Conservation (phyloP, 2,888 invertebrate genomes). For the Drosophila leonis region DNA sequence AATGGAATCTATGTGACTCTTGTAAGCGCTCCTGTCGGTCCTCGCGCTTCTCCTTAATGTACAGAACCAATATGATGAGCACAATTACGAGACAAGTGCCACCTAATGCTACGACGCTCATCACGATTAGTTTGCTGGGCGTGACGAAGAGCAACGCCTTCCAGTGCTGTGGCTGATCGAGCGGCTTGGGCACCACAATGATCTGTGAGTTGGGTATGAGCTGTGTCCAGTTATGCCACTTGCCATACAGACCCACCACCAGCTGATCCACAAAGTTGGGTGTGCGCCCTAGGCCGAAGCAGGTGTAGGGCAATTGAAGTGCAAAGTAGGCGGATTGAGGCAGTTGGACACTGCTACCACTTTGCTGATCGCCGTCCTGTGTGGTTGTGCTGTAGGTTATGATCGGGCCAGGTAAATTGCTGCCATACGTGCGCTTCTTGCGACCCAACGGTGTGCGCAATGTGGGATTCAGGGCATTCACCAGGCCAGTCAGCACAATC, state of each 20-base stretch:
- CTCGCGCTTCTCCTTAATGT: constrained; percentile 95
- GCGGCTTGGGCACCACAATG: constrained; percentile 96
- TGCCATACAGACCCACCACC: constrained; percentile 91
- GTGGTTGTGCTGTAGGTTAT: constrained; percentile 94
- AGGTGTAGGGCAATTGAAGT: constrained; percentile 96
- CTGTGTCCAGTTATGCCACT: constrained; percentile 92
- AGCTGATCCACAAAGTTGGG: constrained; percentile 98
- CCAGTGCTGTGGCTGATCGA: constrained; percentile 92
- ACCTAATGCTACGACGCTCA: constrained; percentile 94
- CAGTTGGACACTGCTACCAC: constrained; percentile 94
- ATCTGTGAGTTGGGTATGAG: constrained; percentile 99
- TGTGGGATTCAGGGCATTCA: constrained; percentile 89
- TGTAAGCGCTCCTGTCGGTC: constrained; percentile 92
- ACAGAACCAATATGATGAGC: constrained; percentile 93
- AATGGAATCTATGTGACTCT: constrained; percentile 93
- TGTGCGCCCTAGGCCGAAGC: constrained; percentile 98
- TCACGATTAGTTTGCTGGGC: constrained; percentile 96
- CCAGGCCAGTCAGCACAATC: constrained; percentile 94
- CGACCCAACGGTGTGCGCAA: constrained; percentile 91
- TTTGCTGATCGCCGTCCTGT: constrained; percentile 93
- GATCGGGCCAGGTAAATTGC: constrained; percentile 96
- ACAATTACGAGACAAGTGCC: constrained; percentile 94
- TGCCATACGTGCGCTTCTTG: constrained; percentile 92
- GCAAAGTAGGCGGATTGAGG: constrained; percentile 96
- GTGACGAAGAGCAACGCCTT: constrained; percentile 96